Evolutionary conservation across 2,113 vertebrate genomes (phyloP).

Genomic region (Microtus ochrogaster): DNA sequence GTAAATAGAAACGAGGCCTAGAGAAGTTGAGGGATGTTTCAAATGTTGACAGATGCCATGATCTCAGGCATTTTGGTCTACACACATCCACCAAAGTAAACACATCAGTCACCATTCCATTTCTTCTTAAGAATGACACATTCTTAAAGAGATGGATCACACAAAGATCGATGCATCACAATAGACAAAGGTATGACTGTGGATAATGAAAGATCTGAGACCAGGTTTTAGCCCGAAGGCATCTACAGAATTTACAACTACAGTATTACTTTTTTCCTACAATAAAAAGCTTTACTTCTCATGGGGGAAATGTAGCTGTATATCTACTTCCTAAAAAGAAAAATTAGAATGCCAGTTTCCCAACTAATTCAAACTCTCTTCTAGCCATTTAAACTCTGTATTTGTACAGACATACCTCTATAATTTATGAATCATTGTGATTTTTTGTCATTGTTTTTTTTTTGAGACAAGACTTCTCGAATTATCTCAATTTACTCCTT

Average conservation of each 20-base stretch:
- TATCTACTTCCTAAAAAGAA: neutral
- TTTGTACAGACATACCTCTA: neutral
- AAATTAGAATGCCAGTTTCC: slow-evolving; percentile 16
- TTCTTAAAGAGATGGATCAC: neutral
- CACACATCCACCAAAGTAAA: slow-evolving; percentile 52
- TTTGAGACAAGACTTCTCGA: too few relatives aligned
- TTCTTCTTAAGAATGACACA: slow-evolving; percentile 55
- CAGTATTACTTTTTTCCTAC: neutral
- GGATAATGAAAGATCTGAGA: slow-evolving; percentile 34
- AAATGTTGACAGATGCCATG: slow-evolving; percentile 51
- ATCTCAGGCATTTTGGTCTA: slow-evolving; percentile 22
- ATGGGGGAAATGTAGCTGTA: neutral
- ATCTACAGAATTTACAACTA: slow-evolving; percentile 44
- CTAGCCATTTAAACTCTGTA: neutral
- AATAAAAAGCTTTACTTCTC: neutral
- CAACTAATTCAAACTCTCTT: slow-evolving; percentile 40
- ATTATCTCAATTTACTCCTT: neutral
- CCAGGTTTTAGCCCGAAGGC: neutral
- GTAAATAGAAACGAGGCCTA: slow-evolving; percentile 31
- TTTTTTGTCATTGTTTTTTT: too few relatives aligned
- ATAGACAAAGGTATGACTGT: neutral
- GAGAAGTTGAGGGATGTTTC: slow-evolving; percentile 30
- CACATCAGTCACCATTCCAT: neutral
- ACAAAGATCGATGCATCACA: slow-evolving; percentile 19
- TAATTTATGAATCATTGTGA: neutral